Conservation (phyloP, 1,140 invertebrate genomes). For the Odontomachus brunneus region DNA sequence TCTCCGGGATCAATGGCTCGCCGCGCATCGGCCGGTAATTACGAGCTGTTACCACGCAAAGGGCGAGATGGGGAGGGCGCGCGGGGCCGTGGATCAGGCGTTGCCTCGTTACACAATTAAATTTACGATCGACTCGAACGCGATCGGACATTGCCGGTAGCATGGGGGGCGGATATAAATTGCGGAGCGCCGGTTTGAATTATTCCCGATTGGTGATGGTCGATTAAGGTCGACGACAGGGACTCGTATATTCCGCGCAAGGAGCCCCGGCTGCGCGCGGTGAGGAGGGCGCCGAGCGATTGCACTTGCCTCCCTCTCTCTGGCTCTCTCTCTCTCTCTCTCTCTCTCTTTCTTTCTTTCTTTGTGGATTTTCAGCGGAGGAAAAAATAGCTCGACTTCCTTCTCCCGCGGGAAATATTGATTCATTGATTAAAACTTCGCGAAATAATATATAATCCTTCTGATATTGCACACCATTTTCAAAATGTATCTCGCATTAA, state of each 20-base stretch:
- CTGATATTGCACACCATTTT: no score
- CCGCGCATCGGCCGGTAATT: slow-evolving; percentile 69
- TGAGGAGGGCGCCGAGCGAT: neutral
- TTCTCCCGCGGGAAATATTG: neutral
- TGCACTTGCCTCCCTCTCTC: neutral
- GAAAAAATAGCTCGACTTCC: slow-evolving; percentile 8
- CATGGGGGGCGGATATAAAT: slow-evolving; percentile 73
- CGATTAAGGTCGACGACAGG: slow-evolving; percentile 65
- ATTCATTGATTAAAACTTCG: neutral
- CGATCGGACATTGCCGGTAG: slow-evolving; percentile 74
- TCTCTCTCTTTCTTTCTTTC: no score
- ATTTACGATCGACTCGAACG: slow-evolving; percentile 80
- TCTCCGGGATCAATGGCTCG: slow-evolving; percentile 66
- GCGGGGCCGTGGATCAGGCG: slow-evolving; percentile 67
- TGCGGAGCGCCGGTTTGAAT: slow-evolving; percentile 72
- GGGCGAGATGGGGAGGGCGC: neutral
- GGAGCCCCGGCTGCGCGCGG: neutral
- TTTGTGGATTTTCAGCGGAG: neutral
- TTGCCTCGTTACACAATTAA: slow-evolving; percentile 81
- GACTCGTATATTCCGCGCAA: slow-evolving; percentile 53
- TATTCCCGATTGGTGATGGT: slow-evolving; percentile 70
- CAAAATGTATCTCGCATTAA: no score
- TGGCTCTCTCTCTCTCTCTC: no score
- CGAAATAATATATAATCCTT: neutral
- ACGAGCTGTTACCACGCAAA: slow-evolving; percentile 72